Base-by-base conservation (phyloP, 2,888 invertebrate species). In the Ophion obscuratus region DNA sequence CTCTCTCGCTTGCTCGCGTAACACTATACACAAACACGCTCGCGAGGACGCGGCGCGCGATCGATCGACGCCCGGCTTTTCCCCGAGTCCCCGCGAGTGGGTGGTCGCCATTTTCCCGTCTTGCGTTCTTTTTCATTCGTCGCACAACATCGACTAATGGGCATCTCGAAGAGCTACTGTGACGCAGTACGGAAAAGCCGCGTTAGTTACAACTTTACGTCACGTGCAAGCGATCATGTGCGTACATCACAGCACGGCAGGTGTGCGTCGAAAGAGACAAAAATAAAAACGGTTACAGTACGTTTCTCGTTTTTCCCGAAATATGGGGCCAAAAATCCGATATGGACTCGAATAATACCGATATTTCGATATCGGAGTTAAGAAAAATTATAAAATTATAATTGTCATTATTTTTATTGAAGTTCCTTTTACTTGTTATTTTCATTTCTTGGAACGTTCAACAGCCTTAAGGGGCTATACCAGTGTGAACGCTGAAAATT, bases 51-150 rank as follows among this genome's bases (percentile, higher is more conserved):
- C 31, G 24, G 14, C 44, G 24, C 59, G 62, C 84, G 80, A 85
- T 87, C 87, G 87, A 88, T 87, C 82, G 83, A 81, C 70, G 82
- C 71, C 76, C 84, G 88, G 84, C 79, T 53, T 27, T 44, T 40
- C n/a, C 24, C 44, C 36, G 64, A 64, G 64, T 14, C 53, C 47
- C 27, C 68, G 70, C n/a, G 27, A 53, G 86, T 88, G 83, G 83
- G 86, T 85, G 84, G 87, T 78, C 86, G 74, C 83, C 83, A 86
- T 84, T 87, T 87, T 79, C 27, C 74, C 86, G 77, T 76, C 78
- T 75, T 77, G 70, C 83, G 24, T 71, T 66, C 24, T 47, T 47
- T 11, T 40, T 66, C 67, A 14, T 27, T 70, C 61, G 57, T n/a
- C 75, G 53, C 2, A 53, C 17, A 64, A 27, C 24, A 70, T 53